Percentiles rank a stretch among this genome's conserved stretches.
phyloP scores from a whole-genome alignment of 30 jellyfish, hydroid and myxozoan genomes.

The Aurelia aurita region DNA sequence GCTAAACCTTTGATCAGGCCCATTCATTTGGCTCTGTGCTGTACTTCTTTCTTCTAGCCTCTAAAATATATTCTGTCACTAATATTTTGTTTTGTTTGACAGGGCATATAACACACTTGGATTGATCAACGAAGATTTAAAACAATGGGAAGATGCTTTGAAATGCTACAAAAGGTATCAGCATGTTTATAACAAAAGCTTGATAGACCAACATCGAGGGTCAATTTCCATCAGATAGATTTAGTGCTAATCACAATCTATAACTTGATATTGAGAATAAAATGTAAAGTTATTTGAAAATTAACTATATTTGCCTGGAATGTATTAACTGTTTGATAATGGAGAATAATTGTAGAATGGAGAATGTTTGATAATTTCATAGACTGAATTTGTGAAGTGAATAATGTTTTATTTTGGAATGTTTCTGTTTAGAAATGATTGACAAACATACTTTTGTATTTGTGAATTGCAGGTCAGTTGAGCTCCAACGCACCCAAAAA shows the following conservation, averaged over 20 bases:
- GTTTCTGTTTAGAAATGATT: too few species aligned
- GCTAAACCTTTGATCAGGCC: too few species aligned
- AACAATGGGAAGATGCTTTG: constrained; percentile 83
- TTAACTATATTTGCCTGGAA: not conserved
- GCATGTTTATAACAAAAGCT: not conserved
- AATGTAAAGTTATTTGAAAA: not conserved
- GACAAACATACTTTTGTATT: too few species aligned
- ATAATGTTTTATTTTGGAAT: too few species aligned
- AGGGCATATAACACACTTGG: constrained; percentile 92
- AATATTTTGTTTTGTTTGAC: not conserved
- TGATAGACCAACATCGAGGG: too few species aligned
- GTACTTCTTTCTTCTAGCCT: too few species aligned
- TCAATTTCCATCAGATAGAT: too few species aligned
- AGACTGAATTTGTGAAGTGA: too few species aligned
- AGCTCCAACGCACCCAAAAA: constrained; percentile 75
- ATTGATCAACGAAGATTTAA: constrained; percentile 62
- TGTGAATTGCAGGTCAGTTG: constrained; percentile 72
- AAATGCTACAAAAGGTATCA: constrained; percentile 79
- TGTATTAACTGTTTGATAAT: not conserved
- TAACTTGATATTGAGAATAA: not conserved
- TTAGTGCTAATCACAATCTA: too few species aligned
- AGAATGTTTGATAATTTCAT: too few species aligned
- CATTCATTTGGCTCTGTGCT: too few species aligned
- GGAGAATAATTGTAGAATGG: too few species aligned
- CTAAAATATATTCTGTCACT: not conserved